Base-by-base conservation (phyloP, 2,888 invertebrate species). In the Branchipolynoe longqiensis region DNA sequence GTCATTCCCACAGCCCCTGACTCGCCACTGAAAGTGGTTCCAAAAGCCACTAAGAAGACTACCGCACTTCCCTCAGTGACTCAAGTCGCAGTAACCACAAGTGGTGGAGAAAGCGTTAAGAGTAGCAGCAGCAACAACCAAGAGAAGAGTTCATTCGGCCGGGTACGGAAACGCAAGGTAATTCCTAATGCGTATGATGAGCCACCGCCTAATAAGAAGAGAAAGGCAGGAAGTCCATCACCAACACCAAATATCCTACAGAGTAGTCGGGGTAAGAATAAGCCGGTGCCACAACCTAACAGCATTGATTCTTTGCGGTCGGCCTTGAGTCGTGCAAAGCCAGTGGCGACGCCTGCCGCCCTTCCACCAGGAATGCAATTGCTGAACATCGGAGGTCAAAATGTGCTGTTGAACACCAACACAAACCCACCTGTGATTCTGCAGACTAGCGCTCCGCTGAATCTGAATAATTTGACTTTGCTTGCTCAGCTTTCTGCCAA, bases 161-260 rank as follows among this genome's bases (percentile, higher is more conserved):
- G 93, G 14, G 85, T 92, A 22, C 85, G 92, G 48, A 92, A 92
- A 82, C 87, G 92, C 0, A 84, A 92, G 28, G 87, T 92, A 48
- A 92, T 92, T 82, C 92, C 92, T 33, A 91, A 91, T 85, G 92
- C 92, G 85, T 88, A 88, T 14, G 92, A 92, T 84, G 92, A 92
- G 59, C 89, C 90, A 59, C 86, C 89, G 8, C 84, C 89, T 25
- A 90, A 90, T 36, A 91, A 91, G 87, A 86, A 64, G 40, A 86
- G 82, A 48, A 78, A 78, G 28, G 59, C 33, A 3, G 38, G 31
- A 58, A 78, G 74, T 36, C 84, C 74, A 25, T 48, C 58, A 12
- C 56, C 84, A 6, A 58, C 78, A 0, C 73, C 84, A 2, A 84
- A 74, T 38, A 73, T 74, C 25, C 36, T 74, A 0, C 14, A 22